Conservation (phyloP, 2,888 invertebrate species). For the Abscondita cerata region DNA sequence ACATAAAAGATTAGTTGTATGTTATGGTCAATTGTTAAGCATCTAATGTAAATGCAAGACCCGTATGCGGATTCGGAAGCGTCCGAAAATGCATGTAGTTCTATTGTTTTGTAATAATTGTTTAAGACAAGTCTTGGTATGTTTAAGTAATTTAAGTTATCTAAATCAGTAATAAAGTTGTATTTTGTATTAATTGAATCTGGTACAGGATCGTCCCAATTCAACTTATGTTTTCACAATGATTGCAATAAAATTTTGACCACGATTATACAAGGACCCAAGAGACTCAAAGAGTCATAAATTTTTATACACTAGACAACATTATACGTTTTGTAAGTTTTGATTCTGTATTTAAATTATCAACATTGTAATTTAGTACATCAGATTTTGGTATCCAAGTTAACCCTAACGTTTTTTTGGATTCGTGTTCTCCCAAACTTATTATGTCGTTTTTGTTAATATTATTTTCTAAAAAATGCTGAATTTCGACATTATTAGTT, state of each 20-base stretch:
- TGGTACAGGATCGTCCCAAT: constrained; percentile 1
- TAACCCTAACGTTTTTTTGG: constrained; percentile 26
- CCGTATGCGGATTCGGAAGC: too few species aligned
- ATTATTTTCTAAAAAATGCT: neutral
- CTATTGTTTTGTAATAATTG: too few species aligned
- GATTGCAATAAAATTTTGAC: neutral
- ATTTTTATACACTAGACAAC: too few species aligned
- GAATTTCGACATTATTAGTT: neutral
- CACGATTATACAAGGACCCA: neutral
- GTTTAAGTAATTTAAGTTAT: too few species aligned
- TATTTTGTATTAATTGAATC: neutral
- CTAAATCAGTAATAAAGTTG: too few species aligned
- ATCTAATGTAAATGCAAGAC: too few species aligned
- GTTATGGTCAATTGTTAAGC: too few species aligned
- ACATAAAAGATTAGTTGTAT: too few species aligned
- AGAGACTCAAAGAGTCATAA: neutral
- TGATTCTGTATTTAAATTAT: neutral
- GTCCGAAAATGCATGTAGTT: too few species aligned
- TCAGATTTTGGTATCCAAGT: constrained; percentile 25
- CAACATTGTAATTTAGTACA: constrained; percentile 15
- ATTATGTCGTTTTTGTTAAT: neutral
- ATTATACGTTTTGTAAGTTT: too few species aligned
- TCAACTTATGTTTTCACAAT: neutral
- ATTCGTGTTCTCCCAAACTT: constrained; percentile 7
- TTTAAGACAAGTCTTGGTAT: too few species aligned